Evolutionary conservation across 2,797 vertebrate species (phyloP), one percentile per base, ranked within the genome.

Genomic region (Gobio occitaniae): DNA sequence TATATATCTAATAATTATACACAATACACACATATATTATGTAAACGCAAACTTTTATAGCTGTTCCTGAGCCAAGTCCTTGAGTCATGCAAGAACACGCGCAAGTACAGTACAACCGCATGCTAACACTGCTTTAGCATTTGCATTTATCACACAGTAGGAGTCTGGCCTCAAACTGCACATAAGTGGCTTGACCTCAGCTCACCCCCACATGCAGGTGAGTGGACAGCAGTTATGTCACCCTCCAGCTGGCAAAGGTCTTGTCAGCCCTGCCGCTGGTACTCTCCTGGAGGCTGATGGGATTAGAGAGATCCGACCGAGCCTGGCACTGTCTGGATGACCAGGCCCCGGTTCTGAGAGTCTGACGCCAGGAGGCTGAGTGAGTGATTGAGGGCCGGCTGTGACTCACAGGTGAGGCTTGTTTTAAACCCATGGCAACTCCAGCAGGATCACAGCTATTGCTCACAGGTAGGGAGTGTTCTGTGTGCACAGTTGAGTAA

Each of bases 111-210:
- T 6, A 16, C 12, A 54, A 82, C 38, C 12, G 25, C 59, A 77
- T 56, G 71, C 56, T 72, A 61, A 21, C 25, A 50, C 52, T 25
- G 21, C n/a, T 16, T 32, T 48, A 32, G 68, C 52, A 72, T 36
- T 15, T 54, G 65, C 59, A 63, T 83, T 25, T 76, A 54, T 36
- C 61, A 47, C 72, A 66, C 47, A 47, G 74, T 15, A 41, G 1
- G 12, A 2, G 56, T 81, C 74, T 77, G 47, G 48, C 25, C 84
- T 87, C 79, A 89, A 90, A 88, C 92, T 65, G 79, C 70, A 56
- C 88, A 77, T 93, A 94, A 93, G 92, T 93, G 91, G 93, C 92
- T 95, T 94, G 93, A 92, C 92, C 89, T 69, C 1, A 86, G 78
- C 72, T 89, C 52, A 38, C 79, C 77, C 47, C n/a, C 79, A 89